Evolutionary conservation across 2,888 invertebrate species (phyloP).

Genomic region (Nomada ruficornis): DNA sequence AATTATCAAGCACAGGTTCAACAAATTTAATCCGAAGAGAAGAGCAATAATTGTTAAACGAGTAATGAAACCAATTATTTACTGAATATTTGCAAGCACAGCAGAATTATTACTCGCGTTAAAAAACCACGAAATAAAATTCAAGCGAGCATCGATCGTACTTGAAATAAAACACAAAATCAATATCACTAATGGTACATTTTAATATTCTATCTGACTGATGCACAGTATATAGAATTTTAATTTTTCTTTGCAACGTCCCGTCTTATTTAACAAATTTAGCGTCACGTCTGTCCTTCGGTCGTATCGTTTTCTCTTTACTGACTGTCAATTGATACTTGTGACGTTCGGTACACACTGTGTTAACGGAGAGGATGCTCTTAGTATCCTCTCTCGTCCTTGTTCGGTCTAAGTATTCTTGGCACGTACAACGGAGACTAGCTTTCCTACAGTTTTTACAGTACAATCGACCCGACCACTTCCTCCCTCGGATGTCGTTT

Average conservation of each 20-base stretch:
- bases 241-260: neutral
- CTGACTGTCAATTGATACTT: constrained; percentile 1
- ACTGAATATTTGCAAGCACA: too few relatives aligned
- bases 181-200: too few relatives aligned
- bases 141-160: too few relatives aligned
- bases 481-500: neutral
- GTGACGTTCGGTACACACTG: constrained; percentile 19
- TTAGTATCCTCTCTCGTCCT: neutral
- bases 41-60: too few relatives aligned
- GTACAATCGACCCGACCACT: constrained; percentile 9
- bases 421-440: constrained; percentile 36
- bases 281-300: neutral
- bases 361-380: neutral
- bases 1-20: too few relatives aligned
- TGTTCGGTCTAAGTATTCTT: constrained; percentile 25
- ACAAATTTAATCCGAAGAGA: too few relatives aligned
- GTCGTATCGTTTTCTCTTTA: neutral
- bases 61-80: too few relatives aligned
- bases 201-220: too few relatives aligned
- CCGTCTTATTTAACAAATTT: neutral
- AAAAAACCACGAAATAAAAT: too few relatives aligned
- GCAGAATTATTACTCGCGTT: too few relatives aligned
- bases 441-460: constrained; percentile 29
- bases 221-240: too few relatives aligned
- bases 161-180: too few relatives aligned